Conservation (phyloP, 1,140 invertebrate species). For the Vanessa tameamea region DNA sequence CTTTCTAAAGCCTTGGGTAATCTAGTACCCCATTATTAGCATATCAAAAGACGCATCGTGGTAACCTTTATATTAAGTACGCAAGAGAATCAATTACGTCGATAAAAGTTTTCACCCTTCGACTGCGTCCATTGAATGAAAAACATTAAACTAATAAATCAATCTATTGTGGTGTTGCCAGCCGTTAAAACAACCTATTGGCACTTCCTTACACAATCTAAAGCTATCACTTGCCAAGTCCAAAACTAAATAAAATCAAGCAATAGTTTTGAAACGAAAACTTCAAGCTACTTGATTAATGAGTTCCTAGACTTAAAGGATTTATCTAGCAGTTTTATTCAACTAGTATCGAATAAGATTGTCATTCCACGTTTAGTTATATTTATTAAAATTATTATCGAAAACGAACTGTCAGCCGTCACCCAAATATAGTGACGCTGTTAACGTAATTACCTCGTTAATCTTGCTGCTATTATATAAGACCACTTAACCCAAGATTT, state of each 20-base stretch:
- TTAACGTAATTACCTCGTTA: no score
- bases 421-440: no score
- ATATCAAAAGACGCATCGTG: slow-evolving; percentile 14
- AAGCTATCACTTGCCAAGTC: slow-evolving; percentile 1
- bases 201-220: background rate
- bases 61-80: slow-evolving; percentile 20
- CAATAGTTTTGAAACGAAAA: background rate
- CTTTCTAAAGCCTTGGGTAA: background rate
- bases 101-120: slow-evolving; percentile 45
- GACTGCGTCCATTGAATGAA: slow-evolving; percentile 30
- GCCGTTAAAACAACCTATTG: slow-evolving; percentile 15
- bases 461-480: no score
- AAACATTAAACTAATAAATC: slow-evolving; percentile 37
- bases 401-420: no score
- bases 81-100: slow-evolving; percentile 54
- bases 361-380: no score
- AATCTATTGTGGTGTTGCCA: slow-evolving; percentile 31
- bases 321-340: background rate
- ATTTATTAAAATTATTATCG: no score
- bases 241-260: background rate
- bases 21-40: slow-evolving; percentile 1
- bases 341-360: background rate
- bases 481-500: no score
- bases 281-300: no score
- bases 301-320: background rate